These are phyloP conservation scores for Lithobates sylvaticus DNA, from an alignment of 2,797 vertebrate species.

Conservation along the genomic window DNA sequence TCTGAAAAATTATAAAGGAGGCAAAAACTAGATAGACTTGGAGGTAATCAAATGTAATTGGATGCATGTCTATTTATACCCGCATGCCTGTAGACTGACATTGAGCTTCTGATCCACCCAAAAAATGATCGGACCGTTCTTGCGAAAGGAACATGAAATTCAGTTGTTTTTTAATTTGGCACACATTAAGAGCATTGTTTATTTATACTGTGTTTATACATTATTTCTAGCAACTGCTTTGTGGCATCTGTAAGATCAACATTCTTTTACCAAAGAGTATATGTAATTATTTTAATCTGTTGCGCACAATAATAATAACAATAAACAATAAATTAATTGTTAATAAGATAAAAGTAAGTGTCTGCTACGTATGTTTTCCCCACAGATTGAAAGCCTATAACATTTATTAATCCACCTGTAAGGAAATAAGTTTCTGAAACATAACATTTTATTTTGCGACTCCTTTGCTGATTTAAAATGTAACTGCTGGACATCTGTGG, in stretches of 20 bases:
- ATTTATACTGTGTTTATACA: neutral
- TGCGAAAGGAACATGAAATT: too few relatives aligned
- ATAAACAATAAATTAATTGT: neutral
- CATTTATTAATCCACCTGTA: constrained; percentile 9
- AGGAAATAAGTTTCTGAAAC: constrained; percentile 5
- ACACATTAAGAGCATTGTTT: neutral
- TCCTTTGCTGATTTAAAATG: neutral
- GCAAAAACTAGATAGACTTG: too few relatives aligned
- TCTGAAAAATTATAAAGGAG: too few relatives aligned
- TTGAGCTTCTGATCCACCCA: too few relatives aligned
- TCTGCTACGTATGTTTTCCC: neutral
- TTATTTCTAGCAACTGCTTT: neutral
- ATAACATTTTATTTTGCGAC: neutral
- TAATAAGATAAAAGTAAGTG: neutral
- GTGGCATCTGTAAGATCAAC: neutral
- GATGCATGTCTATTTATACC: too few relatives aligned
- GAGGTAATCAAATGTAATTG: too few relatives aligned
- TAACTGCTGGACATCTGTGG: constrained; percentile 43
- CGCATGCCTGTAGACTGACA: too few relatives aligned
- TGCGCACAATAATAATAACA: neutral
- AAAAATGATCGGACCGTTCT: too few relatives aligned
- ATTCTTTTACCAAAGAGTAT: neutral
- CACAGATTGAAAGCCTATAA: neutral
- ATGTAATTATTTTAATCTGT: neutral
- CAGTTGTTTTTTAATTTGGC: neutral